phyloP scores from a whole-genome alignment of 1,140 invertebrate genomes.

The Megathymus violae region DNA sequence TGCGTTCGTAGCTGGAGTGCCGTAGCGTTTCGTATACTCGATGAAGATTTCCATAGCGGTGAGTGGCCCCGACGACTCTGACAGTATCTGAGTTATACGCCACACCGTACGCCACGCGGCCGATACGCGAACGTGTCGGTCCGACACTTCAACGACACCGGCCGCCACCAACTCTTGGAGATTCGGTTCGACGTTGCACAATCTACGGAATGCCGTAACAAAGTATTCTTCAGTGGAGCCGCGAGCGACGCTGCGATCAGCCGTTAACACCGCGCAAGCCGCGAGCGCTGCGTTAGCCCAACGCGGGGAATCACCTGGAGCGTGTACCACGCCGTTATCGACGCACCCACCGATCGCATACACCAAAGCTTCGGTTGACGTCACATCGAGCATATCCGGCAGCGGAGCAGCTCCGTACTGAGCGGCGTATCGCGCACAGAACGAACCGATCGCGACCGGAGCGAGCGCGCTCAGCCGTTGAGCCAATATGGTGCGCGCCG shows the following conservation, averaged over 20 bases:
- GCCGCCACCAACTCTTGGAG: constrained; percentile 48
- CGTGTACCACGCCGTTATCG: constrained; percentile 52
- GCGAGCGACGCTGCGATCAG: constrained; percentile 72
- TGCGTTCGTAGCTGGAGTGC: constrained; percentile 58
- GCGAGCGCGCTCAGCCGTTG: constrained; percentile 51
- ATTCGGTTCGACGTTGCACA: constrained; percentile 59
- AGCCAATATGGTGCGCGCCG: constrained; percentile 53
- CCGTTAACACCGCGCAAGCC: constrained; percentile 69
- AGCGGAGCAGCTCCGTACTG: constrained; percentile 59
- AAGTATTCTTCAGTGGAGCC: constrained; percentile 76
- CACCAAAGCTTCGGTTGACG: constrained; percentile 59
- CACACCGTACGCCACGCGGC: constrained; percentile 71
- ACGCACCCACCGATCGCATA: constrained; percentile 60
- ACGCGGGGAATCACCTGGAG: constrained; percentile 46
- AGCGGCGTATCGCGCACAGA: constrained; percentile 52
- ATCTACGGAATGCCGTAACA: constrained; percentile 58
- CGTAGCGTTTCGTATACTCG: constrained; percentile 68
- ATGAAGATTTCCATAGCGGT: constrained; percentile 52
- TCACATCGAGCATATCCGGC: constrained; percentile 59
- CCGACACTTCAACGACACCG: constrained; percentile 57
- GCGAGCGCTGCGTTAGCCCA: constrained; percentile 59
- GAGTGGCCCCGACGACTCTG: constrained; percentile 49
- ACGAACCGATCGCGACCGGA: constrained; percentile 45
- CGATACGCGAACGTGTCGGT: constrained; percentile 57
- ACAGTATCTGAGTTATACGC: constrained; percentile 64